phyloP scores from a whole-genome alignment of 1,140 invertebrate genomes.

The Trissolcus basalis region DNA sequence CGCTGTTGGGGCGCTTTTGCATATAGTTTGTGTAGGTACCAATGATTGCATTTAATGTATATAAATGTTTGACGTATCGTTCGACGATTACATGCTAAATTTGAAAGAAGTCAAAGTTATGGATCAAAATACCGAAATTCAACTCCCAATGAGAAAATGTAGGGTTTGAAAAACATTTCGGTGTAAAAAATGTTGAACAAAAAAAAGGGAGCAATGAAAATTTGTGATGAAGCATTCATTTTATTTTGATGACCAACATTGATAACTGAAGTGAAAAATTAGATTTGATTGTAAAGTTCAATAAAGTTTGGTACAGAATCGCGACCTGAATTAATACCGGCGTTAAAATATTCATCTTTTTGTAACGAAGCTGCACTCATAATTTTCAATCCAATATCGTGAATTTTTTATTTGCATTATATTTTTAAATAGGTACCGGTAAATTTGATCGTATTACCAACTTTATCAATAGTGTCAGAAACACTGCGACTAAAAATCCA shows the following conservation, averaged over 20 bases:
- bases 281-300: neutral
- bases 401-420: constrained; percentile 24
- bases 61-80: constrained; percentile 39
- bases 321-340: neutral
- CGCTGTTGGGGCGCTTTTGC: constrained; percentile 9
- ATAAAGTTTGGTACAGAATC: neutral
- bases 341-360: constrained; percentile 27
- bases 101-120: constrained; percentile 32
- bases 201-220: neutral
- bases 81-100: constrained; percentile 11
- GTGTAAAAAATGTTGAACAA: too few relatives aligned
- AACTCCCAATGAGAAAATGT: neutral
- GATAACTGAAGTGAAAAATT: neutral
- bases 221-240: neutral
- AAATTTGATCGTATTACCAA: constrained; percentile 43
- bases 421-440: constrained; percentile 52
- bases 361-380: constrained; percentile 22
- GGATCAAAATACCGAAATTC: constrained; percentile 10
- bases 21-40: constrained; percentile 24
- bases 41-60: constrained; percentile 51
- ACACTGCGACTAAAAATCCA: constrained; percentile 20
- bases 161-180: too few relatives aligned
- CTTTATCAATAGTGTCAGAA: constrained; percentile 52
- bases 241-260: too few relatives aligned
- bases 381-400: constrained; percentile 22